Base-by-base conservation (phyloP, 1,140 invertebrate species). In the Drosophila repleta region DNA sequence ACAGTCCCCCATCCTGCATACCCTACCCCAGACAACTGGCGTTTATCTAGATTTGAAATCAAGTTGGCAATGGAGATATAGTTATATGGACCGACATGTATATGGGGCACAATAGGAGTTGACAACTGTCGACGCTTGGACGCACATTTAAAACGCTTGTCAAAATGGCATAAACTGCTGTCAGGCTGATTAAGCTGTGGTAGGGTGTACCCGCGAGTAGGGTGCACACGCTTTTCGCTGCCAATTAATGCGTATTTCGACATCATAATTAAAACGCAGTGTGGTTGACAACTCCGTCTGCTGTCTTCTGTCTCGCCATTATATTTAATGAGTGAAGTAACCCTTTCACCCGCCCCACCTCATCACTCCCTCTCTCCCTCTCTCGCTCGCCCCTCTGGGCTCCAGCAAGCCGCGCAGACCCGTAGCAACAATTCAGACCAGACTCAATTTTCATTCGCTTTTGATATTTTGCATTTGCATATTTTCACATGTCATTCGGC, bases 161-260 rank as follows among this genome's bases (percentile, higher is more conserved):
- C 82, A 88, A 73, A 87, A 87, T 87, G 82, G 76, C 76, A 82
- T 87, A 81, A 87, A 66, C 82, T 78, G 82, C 63, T 72, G 81
- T 87, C 82, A 17, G 74, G 57, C 48, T 29, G 55, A 41, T 60
- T 55, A 39, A 71, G 72, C 46, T 66, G 52, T 45, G 41, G 37
- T 39, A 17, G 48, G 46, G 45, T 41, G 52, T 55, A 39, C 51
- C 64, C 39, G 4, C 13, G 13, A 32, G 63, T 58, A 35, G 39
- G 21, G 63, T 65, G 43, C 81, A 57, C 81, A 57, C 64, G 60
- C 63, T 64, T 88, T 87, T 88, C 80, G 69, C 60, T 70, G 72
- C 68, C 84, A 88, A 88, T 88, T 88, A 88, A 88, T 88, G 84
- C 73, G 79, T 83, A 74, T 88, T 88, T 88, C 83, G 83, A 89